Evolutionary conservation across 2,888 invertebrate species (phyloP).

Genomic region (Seira sanloemensis): DNA sequence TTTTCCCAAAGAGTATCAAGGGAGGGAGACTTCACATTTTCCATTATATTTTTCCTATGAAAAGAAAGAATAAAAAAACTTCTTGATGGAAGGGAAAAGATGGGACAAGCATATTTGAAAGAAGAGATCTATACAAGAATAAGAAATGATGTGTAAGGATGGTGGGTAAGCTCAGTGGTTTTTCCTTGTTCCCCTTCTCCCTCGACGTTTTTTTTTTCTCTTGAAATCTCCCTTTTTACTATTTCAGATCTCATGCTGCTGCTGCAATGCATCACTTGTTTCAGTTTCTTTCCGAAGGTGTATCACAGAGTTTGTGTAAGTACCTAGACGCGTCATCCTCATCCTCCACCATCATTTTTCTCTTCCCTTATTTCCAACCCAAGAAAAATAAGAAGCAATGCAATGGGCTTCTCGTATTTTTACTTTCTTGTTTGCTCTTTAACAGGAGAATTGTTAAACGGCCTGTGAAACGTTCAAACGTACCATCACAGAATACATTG

Average conservation of each 20-base stretch:
- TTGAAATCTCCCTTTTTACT: background rate
- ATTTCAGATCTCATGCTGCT: background rate
- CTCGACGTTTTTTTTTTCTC: constrained; percentile 22
- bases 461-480: constrained; percentile 30
- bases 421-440: background rate
- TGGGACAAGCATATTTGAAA: background rate
- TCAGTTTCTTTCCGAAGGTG: background rate
- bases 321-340: background rate
- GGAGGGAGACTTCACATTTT: constrained; percentile 55
- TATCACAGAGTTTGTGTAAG: background rate
- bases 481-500: background rate
- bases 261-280: constrained; percentile 9
- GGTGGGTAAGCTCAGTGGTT: constrained; percentile 61
- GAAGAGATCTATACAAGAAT: constrained; percentile 27
- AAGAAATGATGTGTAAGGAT: constrained; percentile 52
- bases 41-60: background rate
- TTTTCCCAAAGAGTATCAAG: constrained; percentile 18
- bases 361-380: constrained; percentile 6
- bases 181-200: constrained; percentile 37
- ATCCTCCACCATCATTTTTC: background rate
- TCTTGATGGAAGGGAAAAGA: too few species aligned
- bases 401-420: background rate
- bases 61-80: background rate
- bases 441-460: constrained; percentile 39
- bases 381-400: constrained; percentile 22